phyloP scores from a whole-genome alignment of 2,888 invertebrate genomes.

The Orthonychiurus folsomi region DNA sequence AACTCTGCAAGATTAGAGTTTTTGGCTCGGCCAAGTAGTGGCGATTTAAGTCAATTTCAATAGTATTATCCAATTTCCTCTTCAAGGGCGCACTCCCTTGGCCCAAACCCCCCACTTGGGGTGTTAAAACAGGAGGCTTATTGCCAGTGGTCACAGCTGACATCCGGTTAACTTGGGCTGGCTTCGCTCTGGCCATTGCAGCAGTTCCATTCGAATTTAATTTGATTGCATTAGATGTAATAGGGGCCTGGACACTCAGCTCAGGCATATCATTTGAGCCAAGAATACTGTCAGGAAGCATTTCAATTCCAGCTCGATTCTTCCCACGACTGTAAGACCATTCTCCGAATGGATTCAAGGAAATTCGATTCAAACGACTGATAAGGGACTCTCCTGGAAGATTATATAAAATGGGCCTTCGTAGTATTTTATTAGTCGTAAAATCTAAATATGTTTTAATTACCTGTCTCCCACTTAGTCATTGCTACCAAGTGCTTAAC shows the following conservation, averaged over 20 bases:
- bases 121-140: not conserved
- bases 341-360: conserved; percentile 59
- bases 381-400: conserved; percentile 45
- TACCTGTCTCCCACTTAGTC: conserved; percentile 54
- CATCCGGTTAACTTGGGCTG: not conserved
- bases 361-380: conserved; percentile 46
- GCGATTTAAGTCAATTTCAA: conserved; percentile 46
- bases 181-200: not conserved
- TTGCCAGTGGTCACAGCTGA: not conserved
- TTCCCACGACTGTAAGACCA: conserved; percentile 47
- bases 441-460: too few relatives aligned
- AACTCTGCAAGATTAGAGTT: conserved; percentile 26
- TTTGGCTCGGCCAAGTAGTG: conserved; percentile 53
- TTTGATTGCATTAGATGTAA: not conserved
- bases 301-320: conserved; percentile 32
- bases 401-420: not conserved
- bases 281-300: conserved; percentile 41
- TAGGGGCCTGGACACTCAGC: not conserved
- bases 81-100: not conserved
- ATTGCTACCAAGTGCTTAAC: conserved; percentile 69
- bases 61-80: conserved; percentile 2
- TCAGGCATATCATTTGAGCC: not conserved
- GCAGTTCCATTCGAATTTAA: not conserved
- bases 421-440: too few relatives aligned
- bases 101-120: not conserved